Conservation (phyloP, 2,888 invertebrate genomes). For the Nomada flava region DNA sequence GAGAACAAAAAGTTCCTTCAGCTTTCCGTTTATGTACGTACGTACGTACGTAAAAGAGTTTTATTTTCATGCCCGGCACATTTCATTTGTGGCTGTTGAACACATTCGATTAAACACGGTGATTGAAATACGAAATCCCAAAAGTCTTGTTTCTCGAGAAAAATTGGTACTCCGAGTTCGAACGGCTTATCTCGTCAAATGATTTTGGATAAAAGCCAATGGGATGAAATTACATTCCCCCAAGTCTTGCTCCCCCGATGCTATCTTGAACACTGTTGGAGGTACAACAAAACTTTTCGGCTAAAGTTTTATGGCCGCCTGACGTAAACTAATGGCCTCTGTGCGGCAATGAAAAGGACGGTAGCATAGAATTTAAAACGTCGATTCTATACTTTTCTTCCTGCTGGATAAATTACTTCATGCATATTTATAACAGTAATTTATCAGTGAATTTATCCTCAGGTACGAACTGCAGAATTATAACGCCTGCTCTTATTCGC, state of each 20-base stretch:
- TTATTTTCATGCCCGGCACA: too few relatives aligned
- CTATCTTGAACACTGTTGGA: background rate
- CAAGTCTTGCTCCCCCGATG: constrained; percentile 1
- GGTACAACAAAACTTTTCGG: background rate
- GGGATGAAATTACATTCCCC: constrained; percentile 2
- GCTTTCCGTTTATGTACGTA: too few relatives aligned
- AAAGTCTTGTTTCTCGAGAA: background rate
- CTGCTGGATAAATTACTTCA: background rate
- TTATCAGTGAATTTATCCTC: too few relatives aligned
- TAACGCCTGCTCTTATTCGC: too few relatives aligned
- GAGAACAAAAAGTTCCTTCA: too few relatives aligned
- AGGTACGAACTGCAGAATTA: too few relatives aligned
- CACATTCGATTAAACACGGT: background rate
- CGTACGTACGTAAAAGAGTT: too few relatives aligned
- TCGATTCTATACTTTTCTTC: background rate
- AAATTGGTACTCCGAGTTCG: background rate
- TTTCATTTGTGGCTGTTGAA: too few relatives aligned
- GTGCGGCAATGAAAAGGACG: background rate
- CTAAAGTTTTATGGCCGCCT: background rate
- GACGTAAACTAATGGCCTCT: background rate
- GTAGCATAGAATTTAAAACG: background rate
- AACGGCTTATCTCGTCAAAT: background rate
- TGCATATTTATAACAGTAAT: background rate
- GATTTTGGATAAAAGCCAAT: constrained; percentile 6
- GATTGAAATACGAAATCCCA: too few relatives aligned